These are phyloP conservation scores for Mastigias papua DNA, from an alignment of 30 jellyfish, hydroid and myxozoan genomes.

Conservation along the genomic window DNA sequence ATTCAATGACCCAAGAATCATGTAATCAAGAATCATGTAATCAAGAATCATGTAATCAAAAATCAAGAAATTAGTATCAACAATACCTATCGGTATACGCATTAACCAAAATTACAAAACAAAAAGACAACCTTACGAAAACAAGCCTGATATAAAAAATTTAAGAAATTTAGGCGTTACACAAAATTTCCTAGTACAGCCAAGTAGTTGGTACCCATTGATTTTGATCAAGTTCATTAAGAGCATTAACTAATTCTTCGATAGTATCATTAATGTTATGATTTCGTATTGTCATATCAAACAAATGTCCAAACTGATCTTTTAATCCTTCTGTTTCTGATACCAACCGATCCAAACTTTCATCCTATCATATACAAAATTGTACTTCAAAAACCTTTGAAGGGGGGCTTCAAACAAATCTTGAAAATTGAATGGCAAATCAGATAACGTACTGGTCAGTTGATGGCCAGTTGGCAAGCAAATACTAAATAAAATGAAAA, in stretches of 20 bases:
- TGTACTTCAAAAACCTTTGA: background rate
- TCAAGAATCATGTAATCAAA: background rate
- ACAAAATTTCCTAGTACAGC: conserved; percentile 60
- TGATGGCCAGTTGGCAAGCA: too few relatives aligned
- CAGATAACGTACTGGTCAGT: too few relatives aligned
- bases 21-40: too few relatives aligned
- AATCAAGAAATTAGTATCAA: background rate
- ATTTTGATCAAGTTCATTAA: conserved; percentile 53
- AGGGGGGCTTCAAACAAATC: background rate
- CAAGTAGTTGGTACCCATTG: conserved; percentile 96
- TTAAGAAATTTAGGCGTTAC: background rate
- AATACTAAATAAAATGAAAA: too few relatives aligned
- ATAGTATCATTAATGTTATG: conserved; percentile 86
- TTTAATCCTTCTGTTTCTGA: conserved; percentile 75
- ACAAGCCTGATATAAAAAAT: background rate
- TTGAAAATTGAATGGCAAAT: too few relatives aligned
- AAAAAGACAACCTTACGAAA: background rate
- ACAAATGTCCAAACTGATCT: conserved; percentile 83
- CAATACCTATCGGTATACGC: background rate
- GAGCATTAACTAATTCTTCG: conserved; percentile 70
- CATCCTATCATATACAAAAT: conserved; percentile 60
- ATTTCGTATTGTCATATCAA: conserved; percentile 77
- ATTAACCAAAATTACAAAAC: background rate
- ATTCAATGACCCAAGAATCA: too few relatives aligned
- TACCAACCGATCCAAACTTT: conserved; percentile 83